Evolutionary conservation across 2,113 vertebrate species (phyloP).

Genomic region (Xyrauchen texanus): DNA sequence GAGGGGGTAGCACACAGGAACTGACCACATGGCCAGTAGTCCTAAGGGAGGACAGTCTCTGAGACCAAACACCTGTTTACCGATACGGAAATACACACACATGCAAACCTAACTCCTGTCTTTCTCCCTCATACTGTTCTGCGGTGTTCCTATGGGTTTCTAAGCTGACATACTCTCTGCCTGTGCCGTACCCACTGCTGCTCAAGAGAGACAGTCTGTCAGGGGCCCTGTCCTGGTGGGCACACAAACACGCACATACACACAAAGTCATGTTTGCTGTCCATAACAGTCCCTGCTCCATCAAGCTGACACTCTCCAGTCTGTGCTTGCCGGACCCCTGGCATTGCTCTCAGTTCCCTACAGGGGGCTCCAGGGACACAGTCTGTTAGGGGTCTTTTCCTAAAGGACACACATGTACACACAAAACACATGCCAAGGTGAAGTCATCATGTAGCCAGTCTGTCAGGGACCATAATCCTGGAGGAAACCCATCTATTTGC

Average conservation of each 20-base stretch:
- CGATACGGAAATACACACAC: conserved; percentile 38
- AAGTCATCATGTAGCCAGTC: conserved; percentile 46
- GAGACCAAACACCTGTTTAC: conserved; percentile 61
- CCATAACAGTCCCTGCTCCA: conserved; percentile 40
- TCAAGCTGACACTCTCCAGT: conserved; percentile 48
- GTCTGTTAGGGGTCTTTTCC: conserved; percentile 51
- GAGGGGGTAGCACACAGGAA: conserved; percentile 36
- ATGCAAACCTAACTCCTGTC: conserved; percentile 35
- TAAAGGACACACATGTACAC: conserved; percentile 43
- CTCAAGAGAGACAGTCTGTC: conserved; percentile 63
- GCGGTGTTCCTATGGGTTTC: conserved; percentile 39
- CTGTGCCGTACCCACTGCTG: conserved; percentile 58
- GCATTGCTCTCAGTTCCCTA: conserved; percentile 40
- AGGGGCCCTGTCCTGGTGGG: conserved; percentile 50
- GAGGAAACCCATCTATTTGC: conserved; percentile 41
- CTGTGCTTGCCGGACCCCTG: conserved; percentile 43
- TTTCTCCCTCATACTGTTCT: conserved; percentile 36
- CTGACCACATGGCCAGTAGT: conserved; percentile 56
- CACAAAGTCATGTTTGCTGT: conserved; percentile 43
- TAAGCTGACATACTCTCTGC: conserved; percentile 34
- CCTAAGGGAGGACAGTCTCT: conserved; percentile 51
- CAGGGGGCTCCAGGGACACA: conserved; percentile 47
- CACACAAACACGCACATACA: conserved; percentile 43
- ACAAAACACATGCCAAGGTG: conserved; percentile 46
- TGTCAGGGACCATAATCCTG: conserved; percentile 36